phyloP scores from a whole-genome alignment of 2,888 invertebrate genomes.

The Stenolophus ochropezus region DNA sequence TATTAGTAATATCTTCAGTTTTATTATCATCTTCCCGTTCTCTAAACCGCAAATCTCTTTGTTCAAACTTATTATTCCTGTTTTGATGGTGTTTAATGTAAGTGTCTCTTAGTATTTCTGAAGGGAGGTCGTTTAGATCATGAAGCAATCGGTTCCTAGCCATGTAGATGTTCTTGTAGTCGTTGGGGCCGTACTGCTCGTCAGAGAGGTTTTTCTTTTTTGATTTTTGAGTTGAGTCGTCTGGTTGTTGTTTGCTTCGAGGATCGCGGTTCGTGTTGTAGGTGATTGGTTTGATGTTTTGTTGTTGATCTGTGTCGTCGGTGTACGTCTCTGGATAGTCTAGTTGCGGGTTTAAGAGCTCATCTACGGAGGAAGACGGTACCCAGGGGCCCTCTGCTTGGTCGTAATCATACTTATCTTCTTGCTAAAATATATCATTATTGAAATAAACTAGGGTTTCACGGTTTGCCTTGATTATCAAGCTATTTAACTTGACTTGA shows the following conservation, averaged over 20 bases:
- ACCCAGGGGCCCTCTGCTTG: conserved; percentile 44
- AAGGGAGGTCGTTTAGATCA: conserved; percentile 70
- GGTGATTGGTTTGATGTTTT: conserved; percentile 40
- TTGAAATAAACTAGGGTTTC: no score
- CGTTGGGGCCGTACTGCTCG: conserved; percentile 68
- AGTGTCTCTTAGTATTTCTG: conserved; percentile 71
- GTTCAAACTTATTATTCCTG: conserved; percentile 70
- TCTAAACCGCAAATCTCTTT: conserved; percentile 70
- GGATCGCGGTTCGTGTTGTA: conserved; percentile 67
- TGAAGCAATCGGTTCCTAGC: conserved; percentile 69
- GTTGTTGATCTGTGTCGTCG: conserved; percentile 26
- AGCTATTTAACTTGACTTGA: no score
- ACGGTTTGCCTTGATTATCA: no score
- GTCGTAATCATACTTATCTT: conserved; percentile 56
- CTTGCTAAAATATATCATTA: no score
- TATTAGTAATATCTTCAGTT: conserved; percentile 67
- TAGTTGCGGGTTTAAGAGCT: conserved; percentile 46
- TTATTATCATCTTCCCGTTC: conserved; percentile 68
- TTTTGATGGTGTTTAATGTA: conserved; percentile 71
- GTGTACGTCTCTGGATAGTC: conserved; percentile 49
- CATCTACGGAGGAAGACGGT: conserved; percentile 29
- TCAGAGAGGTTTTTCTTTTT: conserved; percentile 69
- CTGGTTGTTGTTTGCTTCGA: conserved; percentile 67
- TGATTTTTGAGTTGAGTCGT: conserved; percentile 59
- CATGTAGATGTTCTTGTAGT: conserved; percentile 70